Base-by-base conservation (phyloP, 1,140 invertebrate genomes). In the roundworm (Caenorhabditis elegans) region DNA sequence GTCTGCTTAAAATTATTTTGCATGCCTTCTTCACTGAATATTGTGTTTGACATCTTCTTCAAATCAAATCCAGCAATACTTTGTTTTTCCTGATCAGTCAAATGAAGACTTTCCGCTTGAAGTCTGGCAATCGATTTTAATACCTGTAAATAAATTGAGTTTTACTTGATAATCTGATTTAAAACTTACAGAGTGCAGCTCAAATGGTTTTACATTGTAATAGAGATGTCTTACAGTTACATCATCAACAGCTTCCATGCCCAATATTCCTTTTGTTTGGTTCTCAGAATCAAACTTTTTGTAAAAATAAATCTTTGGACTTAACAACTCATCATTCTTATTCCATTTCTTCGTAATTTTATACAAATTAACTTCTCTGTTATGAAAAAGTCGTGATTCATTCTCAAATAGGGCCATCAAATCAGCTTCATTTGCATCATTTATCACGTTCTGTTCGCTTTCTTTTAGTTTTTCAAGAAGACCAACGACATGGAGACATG, bases 171-270 rank as follows among this genome's bases (percentile, higher is more conserved):
- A 19, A 1, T 6, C 15, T 31, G 24, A 17, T 34, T 26, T 1
- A 13, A 22, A 10, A 39, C 19, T 53, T 28, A 55, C 51, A 8
- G 34, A 13, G 17, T 78, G 43, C 5, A 48, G 17, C n/a, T 77
- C 47, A 34, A 48, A 36, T 3, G 75, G 75, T 48, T 51, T 26
- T 3, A 51, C 15, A 22, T 79, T 79, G n/a, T 34, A 19, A n/a
- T 65, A 70, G 2, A 79, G n/a, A 48, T 79, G 51, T 19, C 51
- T 53, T 1, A 19, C 70, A 6, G 53, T 53, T 3, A 53, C 51
- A 5, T 48, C n/a, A 19, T 79, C 78, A 10, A 65, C 43, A 51
- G 19, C 65, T 26, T 79, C 78, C 78, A 79, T 79, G 15, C 51
- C 34, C 2, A 79, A 19, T 10, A 60, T 65, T 17, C 78, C 78